Evolutionary conservation across 2,888 invertebrate species (phyloP), one percentile per base, ranked within the genome.

Genomic region (Ectemnius cavifrons): DNA sequence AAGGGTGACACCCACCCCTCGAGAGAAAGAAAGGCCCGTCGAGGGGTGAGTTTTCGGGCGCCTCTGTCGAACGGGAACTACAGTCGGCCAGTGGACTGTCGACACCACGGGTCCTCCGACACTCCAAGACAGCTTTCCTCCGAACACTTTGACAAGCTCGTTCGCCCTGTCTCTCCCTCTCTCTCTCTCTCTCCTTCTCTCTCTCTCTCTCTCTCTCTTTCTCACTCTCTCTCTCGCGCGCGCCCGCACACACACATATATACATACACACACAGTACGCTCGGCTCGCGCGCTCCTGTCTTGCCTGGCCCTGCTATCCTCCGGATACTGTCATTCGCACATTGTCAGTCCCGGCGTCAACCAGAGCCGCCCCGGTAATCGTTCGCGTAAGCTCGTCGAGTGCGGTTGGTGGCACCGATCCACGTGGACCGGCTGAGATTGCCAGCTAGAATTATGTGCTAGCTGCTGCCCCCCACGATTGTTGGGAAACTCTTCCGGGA

Each of bases 1-100:
- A 77, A 83, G 82, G 83, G 82, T 80, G 83, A 83, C 82, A 83
- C 83, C 84, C 84, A 83, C 83, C 83, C 83, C 70, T 83, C 79
- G 77, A 73, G 37, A 37, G 37, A 37, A 2, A 37, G 69, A 75
- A 77, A 72, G 69, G 64, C 74, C 75, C 72, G 61, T 73, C 67
- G 79, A 76, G 79, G 83, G 82, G 81, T 81, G 77, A 81, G 81
- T 81, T 83, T 79, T 61, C 77, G 71, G 63, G 60, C 63, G 45
- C 59, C 75, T 62, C 58, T 63, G 67, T 64, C 61, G 67, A 23
- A 45, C 45, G 16, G 67, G 73, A 65, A 58, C 79, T 71, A 63
- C 80, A 75, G 77, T 81, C 77, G 65, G 46, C 73, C 73, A 65
- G 77, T 68, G 78, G 69, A 80, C 77, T 70, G 68, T 72, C 71